Conservation (phyloP, 2,113 vertebrate species). For the Notechis scutatus region DNA sequence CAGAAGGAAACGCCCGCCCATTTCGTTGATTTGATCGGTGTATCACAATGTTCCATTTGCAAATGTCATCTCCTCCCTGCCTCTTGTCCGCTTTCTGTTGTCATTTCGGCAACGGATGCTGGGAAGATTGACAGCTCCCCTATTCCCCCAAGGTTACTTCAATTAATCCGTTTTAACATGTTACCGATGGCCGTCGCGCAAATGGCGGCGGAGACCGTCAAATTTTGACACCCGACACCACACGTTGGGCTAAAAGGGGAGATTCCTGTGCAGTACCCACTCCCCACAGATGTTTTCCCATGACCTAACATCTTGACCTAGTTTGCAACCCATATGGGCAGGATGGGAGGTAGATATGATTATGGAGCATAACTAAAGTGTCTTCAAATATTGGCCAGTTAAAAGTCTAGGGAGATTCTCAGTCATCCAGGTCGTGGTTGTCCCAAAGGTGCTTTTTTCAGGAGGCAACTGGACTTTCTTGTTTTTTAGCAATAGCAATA, state of each 20-base stretch:
- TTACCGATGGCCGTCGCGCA: constrained; percentile 75
- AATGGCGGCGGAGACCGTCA: constrained; percentile 74
- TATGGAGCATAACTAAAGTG: not conserved
- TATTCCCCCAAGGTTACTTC: constrained; percentile 77
- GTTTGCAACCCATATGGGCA: not conserved
- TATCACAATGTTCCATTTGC: constrained; percentile 3
- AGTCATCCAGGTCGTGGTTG: too few relatives aligned
- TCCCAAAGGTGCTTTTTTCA: too few relatives aligned
- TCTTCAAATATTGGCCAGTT: not conserved
- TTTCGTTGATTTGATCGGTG: constrained; percentile 41
- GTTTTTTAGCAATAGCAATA: too few relatives aligned
- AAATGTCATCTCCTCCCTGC: constrained; percentile 35
- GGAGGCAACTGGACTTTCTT: too few relatives aligned
- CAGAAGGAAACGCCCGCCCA: not conserved
- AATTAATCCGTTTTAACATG: constrained; percentile 87
- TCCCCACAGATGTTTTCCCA: too few relatives aligned
- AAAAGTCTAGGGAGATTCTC: too few relatives aligned
- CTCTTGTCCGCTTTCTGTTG: not conserved
- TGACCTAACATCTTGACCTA: not conserved
- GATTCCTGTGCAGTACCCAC: constrained; percentile 1
- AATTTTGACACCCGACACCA: constrained; percentile 70
- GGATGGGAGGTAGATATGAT: not conserved
- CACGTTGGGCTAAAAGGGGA: not conserved
- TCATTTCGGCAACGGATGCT: constrained; percentile 26
- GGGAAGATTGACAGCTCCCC: constrained; percentile 74